Percentiles rank a stretch among this genome's conserved stretches.
phyloP scores from a whole-genome alignment of 2,113 vertebrate genomes.

The Notiomystis cincta region DNA sequence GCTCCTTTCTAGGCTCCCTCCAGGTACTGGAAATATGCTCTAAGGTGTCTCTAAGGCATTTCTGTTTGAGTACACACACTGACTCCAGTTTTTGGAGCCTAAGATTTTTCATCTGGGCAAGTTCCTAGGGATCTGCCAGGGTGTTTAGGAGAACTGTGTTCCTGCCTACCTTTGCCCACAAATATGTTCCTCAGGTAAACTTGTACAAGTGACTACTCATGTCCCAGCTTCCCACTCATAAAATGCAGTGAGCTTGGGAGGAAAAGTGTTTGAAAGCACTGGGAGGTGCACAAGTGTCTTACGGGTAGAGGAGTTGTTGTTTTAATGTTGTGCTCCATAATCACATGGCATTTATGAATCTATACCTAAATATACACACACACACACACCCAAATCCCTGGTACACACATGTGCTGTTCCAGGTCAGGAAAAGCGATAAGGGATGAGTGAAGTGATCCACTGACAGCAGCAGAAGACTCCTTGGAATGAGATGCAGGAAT shows the following conservation, averaged over 20 bases:
- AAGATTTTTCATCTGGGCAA: neutral
- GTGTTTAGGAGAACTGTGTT: neutral
- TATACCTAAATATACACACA: neutral
- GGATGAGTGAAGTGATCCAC: neutral
- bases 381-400: neutral
- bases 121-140: neutral
- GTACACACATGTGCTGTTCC: accelerated
- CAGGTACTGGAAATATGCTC: neutral
- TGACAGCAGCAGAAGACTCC: too few relatives aligned
- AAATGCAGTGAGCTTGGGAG: neutral
- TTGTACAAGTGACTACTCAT: neutral
- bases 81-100: neutral
- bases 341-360: neutral
- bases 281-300: neutral
- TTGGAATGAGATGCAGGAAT: neutral
- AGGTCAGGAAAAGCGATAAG: accelerated
- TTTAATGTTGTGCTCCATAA: neutral
- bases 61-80: neutral
- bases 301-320: accelerated
- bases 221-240: neutral
- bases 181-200: neutral
- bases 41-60: neutral
- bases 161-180: neutral
- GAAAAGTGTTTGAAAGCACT: neutral
- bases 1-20: neutral